Conservation (phyloP, 2,113 vertebrate genomes). For the Malaclemys terrapin region DNA sequence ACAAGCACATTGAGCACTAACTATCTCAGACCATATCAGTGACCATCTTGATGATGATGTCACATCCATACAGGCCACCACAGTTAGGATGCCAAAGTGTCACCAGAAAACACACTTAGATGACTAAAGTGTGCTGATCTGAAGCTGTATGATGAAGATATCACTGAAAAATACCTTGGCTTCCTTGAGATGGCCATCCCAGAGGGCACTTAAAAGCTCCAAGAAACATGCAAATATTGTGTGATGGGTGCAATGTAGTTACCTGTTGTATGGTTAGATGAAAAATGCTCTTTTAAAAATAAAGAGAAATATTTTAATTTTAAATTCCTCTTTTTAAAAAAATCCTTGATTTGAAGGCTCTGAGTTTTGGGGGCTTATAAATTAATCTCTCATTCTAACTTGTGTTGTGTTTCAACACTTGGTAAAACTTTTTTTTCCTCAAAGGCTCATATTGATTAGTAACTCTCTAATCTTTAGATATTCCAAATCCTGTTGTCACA, state of each 20-base stretch:
- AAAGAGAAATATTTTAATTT: not conserved
- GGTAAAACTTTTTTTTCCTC: not conserved
- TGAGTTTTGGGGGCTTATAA: not conserved
- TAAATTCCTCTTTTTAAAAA: not conserved
- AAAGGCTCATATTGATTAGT: not conserved
- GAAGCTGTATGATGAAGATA: not conserved
- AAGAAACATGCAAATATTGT: not conserved
- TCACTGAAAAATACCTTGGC: not conserved
- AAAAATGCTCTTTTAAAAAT: not conserved
- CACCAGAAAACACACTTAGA: not conserved
- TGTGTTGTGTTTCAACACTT: not conserved
- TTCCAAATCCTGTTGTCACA: not conserved
- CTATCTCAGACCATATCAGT: not conserved
- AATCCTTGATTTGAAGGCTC: not conserved
- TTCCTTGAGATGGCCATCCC: not conserved
- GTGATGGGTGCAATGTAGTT: not conserved
- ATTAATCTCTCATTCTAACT: not conserved
- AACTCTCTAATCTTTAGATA: slow-evolving; percentile 26
- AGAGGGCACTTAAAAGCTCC: not conserved
- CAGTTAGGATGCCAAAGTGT: not conserved
- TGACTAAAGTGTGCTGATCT: not conserved
- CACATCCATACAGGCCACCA: not conserved
- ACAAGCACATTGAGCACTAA: not conserved
- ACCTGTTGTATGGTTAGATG: not conserved
- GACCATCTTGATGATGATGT: not conserved